phyloP scores from a whole-genome alignment of 2,113 vertebrate genomes.

The Cavia porcellus region DNA sequence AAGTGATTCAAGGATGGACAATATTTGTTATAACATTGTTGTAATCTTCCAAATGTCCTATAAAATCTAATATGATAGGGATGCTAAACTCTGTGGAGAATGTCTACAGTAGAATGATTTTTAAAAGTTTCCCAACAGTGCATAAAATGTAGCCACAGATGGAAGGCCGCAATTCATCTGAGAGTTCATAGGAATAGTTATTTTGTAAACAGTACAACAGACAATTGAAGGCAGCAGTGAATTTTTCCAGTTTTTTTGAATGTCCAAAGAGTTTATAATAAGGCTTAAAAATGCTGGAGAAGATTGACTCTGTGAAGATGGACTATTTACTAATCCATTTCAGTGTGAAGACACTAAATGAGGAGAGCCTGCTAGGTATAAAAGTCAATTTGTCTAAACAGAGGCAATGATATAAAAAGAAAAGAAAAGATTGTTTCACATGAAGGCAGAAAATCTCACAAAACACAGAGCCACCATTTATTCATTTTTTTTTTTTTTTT shows the following conservation, averaged over 20 bases:
- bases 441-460: neutral
- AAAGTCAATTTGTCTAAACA: neutral
- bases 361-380: neutral
- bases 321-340: neutral
- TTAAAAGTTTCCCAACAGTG: neutral
- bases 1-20: neutral
- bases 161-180: neutral
- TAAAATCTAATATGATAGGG: neutral
- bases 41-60: neutral
- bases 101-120: neutral
- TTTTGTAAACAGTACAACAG: neutral
- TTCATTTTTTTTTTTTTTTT: no score
- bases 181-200: neutral
- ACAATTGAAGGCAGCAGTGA: neutral
- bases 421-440: neutral
- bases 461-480: neutral
- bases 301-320: neutral
- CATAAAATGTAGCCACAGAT: neutral
- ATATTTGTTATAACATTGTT: neutral
- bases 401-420: neutral
- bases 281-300: neutral
- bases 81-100: neutral
- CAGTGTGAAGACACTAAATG: neutral
- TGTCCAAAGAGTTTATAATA: neutral
- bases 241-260: neutral